A percentile compares a stretch with the other conserved stretches of the same genome.
Evolutionary conservation across 2,113 vertebrate species (phyloP).

Genomic region (Pteruthius melanotis): DNA sequence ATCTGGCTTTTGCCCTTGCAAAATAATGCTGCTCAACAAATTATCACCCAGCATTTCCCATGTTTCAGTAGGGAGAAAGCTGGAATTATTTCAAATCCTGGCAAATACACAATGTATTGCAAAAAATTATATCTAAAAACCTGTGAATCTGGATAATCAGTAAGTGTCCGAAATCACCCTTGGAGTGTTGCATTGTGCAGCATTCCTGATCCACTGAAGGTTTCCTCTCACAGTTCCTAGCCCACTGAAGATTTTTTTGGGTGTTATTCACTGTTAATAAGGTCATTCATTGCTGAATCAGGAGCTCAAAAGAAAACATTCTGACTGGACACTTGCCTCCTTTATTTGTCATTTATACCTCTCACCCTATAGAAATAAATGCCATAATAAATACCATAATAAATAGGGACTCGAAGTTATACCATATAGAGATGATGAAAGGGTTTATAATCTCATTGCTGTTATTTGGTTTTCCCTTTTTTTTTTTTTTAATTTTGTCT

Average conservation of each 20-base stretch:
- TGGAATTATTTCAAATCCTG: neutral
- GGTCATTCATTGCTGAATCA: neutral
- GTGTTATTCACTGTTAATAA: neutral
- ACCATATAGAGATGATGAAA: constrained; percentile 29
- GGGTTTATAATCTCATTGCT: constrained; percentile 52
- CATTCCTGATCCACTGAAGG: neutral
- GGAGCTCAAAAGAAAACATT: neutral
- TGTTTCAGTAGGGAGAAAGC: neutral
- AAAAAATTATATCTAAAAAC: neutral
- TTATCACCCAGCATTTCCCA: neutral
- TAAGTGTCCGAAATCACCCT: too few species aligned
- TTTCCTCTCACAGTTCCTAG: neutral
- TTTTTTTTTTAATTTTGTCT: constrained; percentile 48
- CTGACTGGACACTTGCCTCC: neutral
- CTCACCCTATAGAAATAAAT: constrained; percentile 7
- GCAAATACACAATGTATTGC: neutral
- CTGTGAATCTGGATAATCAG: neutral
- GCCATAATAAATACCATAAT: constrained; percentile 1
- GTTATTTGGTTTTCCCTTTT: constrained; percentile 9
- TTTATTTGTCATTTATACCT: neutral
- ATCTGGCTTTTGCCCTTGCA: neutral
- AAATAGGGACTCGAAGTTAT: neutral
- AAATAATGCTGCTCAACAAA: neutral
- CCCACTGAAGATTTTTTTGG: neutral
- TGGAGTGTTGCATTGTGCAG: neutral